Evolutionary conservation across 2,797 vertebrate genomes (phyloP), one percentile per base, ranked within the genome.

Genomic region (Lithobates pipiens): DNA sequence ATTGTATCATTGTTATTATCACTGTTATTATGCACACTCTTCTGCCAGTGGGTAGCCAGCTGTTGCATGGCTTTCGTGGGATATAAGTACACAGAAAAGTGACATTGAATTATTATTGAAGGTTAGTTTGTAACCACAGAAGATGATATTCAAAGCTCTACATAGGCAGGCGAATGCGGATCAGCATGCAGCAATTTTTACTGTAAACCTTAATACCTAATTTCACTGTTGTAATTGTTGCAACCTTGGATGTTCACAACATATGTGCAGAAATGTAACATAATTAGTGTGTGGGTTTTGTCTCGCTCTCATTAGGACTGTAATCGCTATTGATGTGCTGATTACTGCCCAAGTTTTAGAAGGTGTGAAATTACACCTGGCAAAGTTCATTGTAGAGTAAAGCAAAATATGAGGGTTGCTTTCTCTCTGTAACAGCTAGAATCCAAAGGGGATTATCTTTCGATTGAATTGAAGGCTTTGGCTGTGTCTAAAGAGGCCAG

Each of bases 231-330:
- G 15, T 84, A 77, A 70, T 74, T 75, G 73, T 9, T 65, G 77
- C 42, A 42, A 54, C 46, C 50, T 29, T 68, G 67, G 23, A 32
- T 46, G 73, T 65, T 71, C 79, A 76, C 69, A 75, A 76, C 84
- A 85, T 74, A 80, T 85, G 77, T 65, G 54, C 70, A 68, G 39
- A 29, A 11, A 7, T 39, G 39, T 10, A 50, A 39, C 21, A 75
- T 80, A 79, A 85, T 78, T 68, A 85, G n/a, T 42, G 32, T 25
- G 34, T 57, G 42, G 44, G 32, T 65, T 75, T 85, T 39, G 39
- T 67, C 42, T 54, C 15, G 32, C 11, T 34, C 50, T 61, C 77
- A 57, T 75, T 42, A 80, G 44, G 25, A 79, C 36, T 36, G 32
- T 67, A 44, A 21, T 32, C 13, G 2, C 78, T 39, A 70, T 42